Base-by-base conservation (phyloP, 2,888 invertebrate species). In the Dicyrtomina minuta region DNA sequence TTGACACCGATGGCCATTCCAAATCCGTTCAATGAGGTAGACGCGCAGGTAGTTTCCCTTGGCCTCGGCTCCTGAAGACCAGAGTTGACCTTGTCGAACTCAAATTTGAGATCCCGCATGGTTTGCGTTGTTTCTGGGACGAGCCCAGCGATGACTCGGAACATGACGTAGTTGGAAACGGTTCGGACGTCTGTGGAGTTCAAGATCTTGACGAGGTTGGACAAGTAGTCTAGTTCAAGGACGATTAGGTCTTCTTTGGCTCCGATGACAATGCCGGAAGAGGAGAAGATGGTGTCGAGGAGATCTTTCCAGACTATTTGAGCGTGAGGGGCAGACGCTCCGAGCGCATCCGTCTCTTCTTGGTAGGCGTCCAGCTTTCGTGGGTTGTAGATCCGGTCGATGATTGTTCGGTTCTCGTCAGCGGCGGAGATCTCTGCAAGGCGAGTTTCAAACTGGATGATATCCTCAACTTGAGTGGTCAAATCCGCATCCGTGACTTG, bases 1-100 rank as follows among this genome's bases (percentile, higher is more conserved):
- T 77, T 74, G 12, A 74, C 74, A 13, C 75, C 77, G 56, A 77
- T 70, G 13, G 77, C 77, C 76, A 77, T 75, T 12, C 76, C 76
- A 53, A 76, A 74, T 12, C 55, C 70, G 27, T 55, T 59, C 15
- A 72, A 70, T 2, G 76, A 66, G 22, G 66, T 62, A 27, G 67
- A 68, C 10, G 76, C 73, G 27, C 77, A 77, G 10, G 67, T 61
- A n/a, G 67, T 65, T 3, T 69, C 72, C 39, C 73, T 68, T 41
- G 73, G 26, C n/a, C 56, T 55, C 13, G 76, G 79, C 56, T 71
- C 71, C 10, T 51, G 53, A 6, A 71, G 72, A 27, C 79, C 78
- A 17, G 74, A 70, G 27, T 75, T 46, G 6, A 74, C 72, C 61
- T 74, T 72, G 1, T 71, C 71, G 69, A 79, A 78, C 27, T 73